phyloP scores from a whole-genome alignment of 2,113 vertebrate genomes.

The Thamnophis sirtalis region DNA sequence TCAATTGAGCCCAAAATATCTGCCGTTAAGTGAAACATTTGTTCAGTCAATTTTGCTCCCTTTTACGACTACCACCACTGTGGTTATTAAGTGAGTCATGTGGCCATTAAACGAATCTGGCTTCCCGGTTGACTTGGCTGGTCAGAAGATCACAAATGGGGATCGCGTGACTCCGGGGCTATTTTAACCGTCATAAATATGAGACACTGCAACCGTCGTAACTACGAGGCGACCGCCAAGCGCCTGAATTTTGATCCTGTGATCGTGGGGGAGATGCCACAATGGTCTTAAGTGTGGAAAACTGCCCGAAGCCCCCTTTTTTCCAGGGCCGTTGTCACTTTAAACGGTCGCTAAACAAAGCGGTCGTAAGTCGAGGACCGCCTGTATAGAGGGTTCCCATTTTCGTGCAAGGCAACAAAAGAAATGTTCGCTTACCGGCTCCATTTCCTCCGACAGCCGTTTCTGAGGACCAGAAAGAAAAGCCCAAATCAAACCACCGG shows the following conservation, averaged over 20 bases:
- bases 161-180: background rate
- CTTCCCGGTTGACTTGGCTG: too few species aligned
- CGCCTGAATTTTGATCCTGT: background rate
- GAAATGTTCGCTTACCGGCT: background rate
- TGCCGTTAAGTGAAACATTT: too few species aligned
- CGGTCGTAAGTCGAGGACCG: background rate
- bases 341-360: background rate
- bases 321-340: background rate
- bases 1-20: too few species aligned
- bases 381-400: too few species aligned
- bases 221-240: background rate
- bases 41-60: too few species aligned
- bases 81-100: too few species aligned
- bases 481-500: background rate
- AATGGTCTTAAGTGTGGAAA: too few species aligned
- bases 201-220: too few species aligned
- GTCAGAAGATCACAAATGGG: background rate
- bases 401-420: too few species aligned
- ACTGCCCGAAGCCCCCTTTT: background rate
- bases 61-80: too few species aligned
- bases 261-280: fast-evolving
- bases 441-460: background rate
- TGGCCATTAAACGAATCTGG: too few species aligned
- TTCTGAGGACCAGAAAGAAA: background rate
- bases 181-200: too few species aligned